These are phyloP conservation scores for Drosophila kuntzei DNA, from an alignment of 2,888 invertebrate genomes.

Conservation along the genomic window DNA sequence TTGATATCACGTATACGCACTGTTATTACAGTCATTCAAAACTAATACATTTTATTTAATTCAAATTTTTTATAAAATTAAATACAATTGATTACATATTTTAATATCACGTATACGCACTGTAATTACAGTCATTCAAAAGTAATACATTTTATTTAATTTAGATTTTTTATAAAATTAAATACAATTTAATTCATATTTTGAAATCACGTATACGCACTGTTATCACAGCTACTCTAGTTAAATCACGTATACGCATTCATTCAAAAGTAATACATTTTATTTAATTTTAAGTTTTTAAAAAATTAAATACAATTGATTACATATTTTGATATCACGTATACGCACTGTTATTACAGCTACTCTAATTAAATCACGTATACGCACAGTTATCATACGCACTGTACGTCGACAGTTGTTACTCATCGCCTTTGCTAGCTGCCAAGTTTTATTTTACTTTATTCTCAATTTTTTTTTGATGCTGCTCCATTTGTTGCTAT, in stretches of 20 bases:
- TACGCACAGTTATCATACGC: constrained; percentile 41
- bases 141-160: no score
- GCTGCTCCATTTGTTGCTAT: constrained; percentile 52
- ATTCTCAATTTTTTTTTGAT: constrained; percentile 12
- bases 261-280: no score
- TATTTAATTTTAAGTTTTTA: background rate
- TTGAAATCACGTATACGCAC: background rate
- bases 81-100: no score
- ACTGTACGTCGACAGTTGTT: constrained; percentile 55
- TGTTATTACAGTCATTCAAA: background rate
- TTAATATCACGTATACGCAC: no score
- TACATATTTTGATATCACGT: constrained; percentile 1
- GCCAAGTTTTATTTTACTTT: constrained; percentile 46
- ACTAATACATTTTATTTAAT: no score
- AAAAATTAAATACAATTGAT: background rate
- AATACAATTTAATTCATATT: background rate
- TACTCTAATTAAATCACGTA: constrained; percentile 1
- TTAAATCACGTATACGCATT: constrained; percentile 29
- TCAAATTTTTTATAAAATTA: no score
- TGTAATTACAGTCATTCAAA: no score
- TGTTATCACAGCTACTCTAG: background rate
- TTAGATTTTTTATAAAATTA: background rate
- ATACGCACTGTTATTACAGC: constrained; percentile 1
- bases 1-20: constrained; percentile 12
- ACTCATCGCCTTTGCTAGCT: constrained; percentile 63